phyloP scores from a whole-genome alignment of 2,888 invertebrate species.

The Himalopsyche tibetana region DNA sequence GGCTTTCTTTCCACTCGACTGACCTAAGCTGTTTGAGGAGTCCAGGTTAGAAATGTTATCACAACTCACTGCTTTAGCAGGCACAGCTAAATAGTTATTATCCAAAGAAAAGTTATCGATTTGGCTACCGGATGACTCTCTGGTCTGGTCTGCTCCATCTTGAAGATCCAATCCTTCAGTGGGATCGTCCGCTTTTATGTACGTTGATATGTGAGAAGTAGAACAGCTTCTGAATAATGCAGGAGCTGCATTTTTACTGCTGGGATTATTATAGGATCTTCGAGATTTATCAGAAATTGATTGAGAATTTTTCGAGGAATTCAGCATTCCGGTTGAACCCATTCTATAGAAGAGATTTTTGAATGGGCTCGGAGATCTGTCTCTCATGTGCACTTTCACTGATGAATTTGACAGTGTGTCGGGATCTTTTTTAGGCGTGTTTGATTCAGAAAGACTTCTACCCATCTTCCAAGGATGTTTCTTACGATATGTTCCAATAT shows the following conservation, averaged over 20 bases:
- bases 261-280: slow-evolving; percentile 70
- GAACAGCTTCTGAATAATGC: slow-evolving; percentile 85
- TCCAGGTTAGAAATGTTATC: slow-evolving; percentile 83
- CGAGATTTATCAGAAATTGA: slow-evolving; percentile 70
- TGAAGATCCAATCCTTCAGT: slow-evolving; percentile 86
- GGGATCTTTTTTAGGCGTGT: slow-evolving; percentile 73
- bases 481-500: slow-evolving; percentile 76
- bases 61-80: slow-evolving; percentile 83
- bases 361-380: slow-evolving; percentile 81
- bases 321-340: slow-evolving; percentile 86
- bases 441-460: slow-evolving; percentile 75
- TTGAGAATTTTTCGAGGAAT: slow-evolving; percentile 76
- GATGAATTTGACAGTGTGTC: slow-evolving; percentile 72
- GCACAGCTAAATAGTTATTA: slow-evolving; percentile 72
- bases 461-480: slow-evolving; percentile 79
- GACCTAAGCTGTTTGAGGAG: slow-evolving; percentile 68
- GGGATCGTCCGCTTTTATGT: slow-evolving; percentile 87
- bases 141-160: slow-evolving; percentile 71
- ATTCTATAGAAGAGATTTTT: slow-evolving; percentile 85
- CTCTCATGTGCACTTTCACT: slow-evolving; percentile 74
- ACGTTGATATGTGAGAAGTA: slow-evolving; percentile 85
- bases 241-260: slow-evolving; percentile 73
- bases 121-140: slow-evolving; percentile 70
- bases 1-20: slow-evolving; percentile 60
- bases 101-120: slow-evolving; percentile 70